These are phyloP conservation scores for Muscidifurax raptorellus DNA, from an alignment of 1,140 invertebrate genomes.

Conservation along the genomic window DNA sequence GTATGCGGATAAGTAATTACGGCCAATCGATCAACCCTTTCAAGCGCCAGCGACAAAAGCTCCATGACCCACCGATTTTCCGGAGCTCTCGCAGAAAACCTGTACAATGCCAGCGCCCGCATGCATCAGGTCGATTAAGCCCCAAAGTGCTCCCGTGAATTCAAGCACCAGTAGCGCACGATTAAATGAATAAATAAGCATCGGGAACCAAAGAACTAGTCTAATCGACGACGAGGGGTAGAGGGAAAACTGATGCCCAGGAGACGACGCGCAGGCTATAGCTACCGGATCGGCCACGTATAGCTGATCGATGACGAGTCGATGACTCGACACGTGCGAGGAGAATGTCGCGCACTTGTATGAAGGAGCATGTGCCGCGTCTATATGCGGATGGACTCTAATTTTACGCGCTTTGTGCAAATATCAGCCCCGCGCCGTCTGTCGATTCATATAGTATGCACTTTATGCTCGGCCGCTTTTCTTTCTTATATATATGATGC, in stretches of 20 bases:
- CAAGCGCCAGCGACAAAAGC: neutral
- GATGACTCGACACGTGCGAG: conserved; percentile 52
- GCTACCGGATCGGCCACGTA: neutral
- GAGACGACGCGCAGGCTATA: neutral
- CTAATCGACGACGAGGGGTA: neutral
- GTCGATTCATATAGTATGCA: neutral
- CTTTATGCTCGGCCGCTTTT: neutral
- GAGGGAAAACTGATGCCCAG: neutral
- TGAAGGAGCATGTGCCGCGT: neutral
- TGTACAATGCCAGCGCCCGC: neutral
- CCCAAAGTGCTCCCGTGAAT: neutral
- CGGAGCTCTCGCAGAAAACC: neutral
- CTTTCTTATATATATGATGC: too few relatives aligned
- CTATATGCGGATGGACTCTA: neutral
- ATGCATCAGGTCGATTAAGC: neutral
- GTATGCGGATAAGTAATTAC: conserved; percentile 14
- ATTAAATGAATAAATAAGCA: conserved; percentile 33
- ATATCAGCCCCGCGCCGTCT: neutral
- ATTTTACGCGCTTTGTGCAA: neutral
- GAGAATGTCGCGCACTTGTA: neutral
- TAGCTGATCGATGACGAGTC: conserved; percentile 52
- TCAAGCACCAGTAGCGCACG: neutral
- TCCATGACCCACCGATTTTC: neutral
- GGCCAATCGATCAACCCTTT: conserved; percentile 24
- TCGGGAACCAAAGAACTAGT: neutral